Evolutionary conservation across 2,797 vertebrate genomes (phyloP).

Genomic region (Sarcophilus harrisii): DNA sequence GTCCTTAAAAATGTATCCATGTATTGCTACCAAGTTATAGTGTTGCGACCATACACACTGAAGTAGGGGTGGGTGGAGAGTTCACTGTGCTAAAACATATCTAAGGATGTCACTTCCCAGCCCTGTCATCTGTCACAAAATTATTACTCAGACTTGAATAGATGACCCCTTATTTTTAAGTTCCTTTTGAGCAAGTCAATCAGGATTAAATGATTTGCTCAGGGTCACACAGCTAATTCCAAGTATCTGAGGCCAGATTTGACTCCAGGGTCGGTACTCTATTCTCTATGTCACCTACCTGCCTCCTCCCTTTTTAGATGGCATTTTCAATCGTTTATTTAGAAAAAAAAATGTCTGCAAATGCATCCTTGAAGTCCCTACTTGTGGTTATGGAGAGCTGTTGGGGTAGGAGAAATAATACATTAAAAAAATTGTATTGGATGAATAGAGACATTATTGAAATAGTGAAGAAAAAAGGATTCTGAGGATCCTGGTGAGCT

Average conservation of each 20-base stretch:
- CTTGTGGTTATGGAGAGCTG: not conserved
- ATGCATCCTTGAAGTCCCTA: not conserved
- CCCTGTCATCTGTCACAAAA: constrained; percentile 45
- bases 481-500: constrained; percentile 5
- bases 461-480: not conserved
- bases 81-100: not conserved
- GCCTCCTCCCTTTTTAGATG: not conserved
- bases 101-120: constrained; percentile 18
- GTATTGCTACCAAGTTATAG: not conserved
- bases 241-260: too few species aligned
- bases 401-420: not conserved
- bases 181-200: too few species aligned
- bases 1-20: not conserved
- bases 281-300: too few species aligned
- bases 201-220: too few species aligned
- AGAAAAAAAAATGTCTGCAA: constrained; percentile 20
- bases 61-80: not conserved
- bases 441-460: not conserved
- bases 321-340: constrained; percentile 1
- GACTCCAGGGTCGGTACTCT: too few species aligned
- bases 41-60: not conserved
- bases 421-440: not conserved
- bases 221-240: too few species aligned
- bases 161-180: not conserved
- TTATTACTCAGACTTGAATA: not conserved